A percentile compares a stretch with the other conserved stretches of the same genome.
Conservation (phyloP, 2,113 vertebrate genomes). For the Pimephales promelas region DNA sequence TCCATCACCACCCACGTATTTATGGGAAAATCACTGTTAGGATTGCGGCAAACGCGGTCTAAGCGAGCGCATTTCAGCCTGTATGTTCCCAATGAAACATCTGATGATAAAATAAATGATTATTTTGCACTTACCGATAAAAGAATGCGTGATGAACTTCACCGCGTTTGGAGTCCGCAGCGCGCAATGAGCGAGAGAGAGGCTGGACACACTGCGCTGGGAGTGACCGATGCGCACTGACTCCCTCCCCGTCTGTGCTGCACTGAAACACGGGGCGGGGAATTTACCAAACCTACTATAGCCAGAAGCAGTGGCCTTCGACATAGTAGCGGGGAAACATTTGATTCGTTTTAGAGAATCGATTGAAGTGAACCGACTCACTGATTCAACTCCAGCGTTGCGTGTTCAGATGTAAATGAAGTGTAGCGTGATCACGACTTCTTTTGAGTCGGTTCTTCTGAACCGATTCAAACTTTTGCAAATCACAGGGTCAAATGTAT, state of each 20-base stretch:
- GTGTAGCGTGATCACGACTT: neutral
- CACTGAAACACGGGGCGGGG: constrained; percentile 72
- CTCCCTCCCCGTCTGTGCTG: constrained; percentile 58
- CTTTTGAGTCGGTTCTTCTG: constrained; percentile 4
- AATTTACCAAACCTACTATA: neutral
- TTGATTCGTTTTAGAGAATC: neutral
- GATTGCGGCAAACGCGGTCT: neutral
- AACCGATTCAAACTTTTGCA: neutral
- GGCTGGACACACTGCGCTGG: constrained; percentile 58
- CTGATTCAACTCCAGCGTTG: neutral
- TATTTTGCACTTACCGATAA: constrained; percentile 57
- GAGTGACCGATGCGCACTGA: constrained; percentile 77
- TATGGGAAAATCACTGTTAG: neutral
- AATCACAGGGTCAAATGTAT: neutral
- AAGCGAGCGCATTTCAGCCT: neutral
- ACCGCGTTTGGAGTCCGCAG: constrained; percentile 58
- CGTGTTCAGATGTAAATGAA: neutral
- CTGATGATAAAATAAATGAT: neutral
- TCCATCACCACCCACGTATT: constrained; percentile 27
- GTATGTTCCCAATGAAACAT: neutral
- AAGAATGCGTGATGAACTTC: constrained; percentile 54
- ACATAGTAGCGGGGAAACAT: neutral
- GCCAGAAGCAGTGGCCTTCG: neutral
- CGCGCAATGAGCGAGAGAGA: constrained; percentile 42
- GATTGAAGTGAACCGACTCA: neutral